Evolutionary conservation across 2,797 vertebrate species (phyloP).

Genomic region (Toxotes lorentzi): DNA sequence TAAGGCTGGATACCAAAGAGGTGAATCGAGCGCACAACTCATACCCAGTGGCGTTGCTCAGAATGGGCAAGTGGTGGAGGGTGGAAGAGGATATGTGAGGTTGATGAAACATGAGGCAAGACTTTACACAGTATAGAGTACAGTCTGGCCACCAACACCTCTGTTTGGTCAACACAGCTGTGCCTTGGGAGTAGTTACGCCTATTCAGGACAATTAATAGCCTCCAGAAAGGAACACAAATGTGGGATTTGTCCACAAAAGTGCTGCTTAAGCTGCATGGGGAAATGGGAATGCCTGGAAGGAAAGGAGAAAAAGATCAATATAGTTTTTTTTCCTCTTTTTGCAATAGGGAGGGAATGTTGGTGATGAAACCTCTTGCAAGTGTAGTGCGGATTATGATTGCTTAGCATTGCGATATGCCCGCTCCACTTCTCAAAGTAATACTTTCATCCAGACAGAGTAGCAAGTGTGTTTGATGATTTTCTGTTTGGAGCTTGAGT

Average conservation of each 20-base stretch:
- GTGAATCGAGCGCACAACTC: slow-evolving; percentile 69
- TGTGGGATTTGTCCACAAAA: slow-evolving; percentile 82
- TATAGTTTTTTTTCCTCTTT: slow-evolving; percentile 68
- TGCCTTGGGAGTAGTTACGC: slow-evolving; percentile 77
- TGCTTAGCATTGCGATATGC: slow-evolving; percentile 84
- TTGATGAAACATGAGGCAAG: slow-evolving; percentile 87
- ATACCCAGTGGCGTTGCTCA: slow-evolving; percentile 65
- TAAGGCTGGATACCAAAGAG: slow-evolving; percentile 62
- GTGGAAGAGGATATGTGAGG: slow-evolving; percentile 70
- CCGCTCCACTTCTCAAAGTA: slow-evolving; percentile 80
- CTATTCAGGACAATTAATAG: slow-evolving; percentile 84
- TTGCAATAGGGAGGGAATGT: slow-evolving; percentile 78
- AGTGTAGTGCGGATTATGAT: slow-evolving; percentile 82
- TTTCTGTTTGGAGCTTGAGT: slow-evolving; percentile 73
- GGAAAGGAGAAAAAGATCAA: slow-evolving; percentile 82
- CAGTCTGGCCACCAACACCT: slow-evolving; percentile 76
- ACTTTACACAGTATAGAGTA: slow-evolving; percentile 65
- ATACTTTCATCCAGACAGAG: slow-evolving; percentile 78
- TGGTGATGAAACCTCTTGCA: slow-evolving; percentile 89
- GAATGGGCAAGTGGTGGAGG: slow-evolving; percentile 69
- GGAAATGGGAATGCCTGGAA: slow-evolving; percentile 81
- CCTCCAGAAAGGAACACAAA: slow-evolving; percentile 83
- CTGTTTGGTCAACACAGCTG: slow-evolving; percentile 65
- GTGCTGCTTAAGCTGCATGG: slow-evolving; percentile 83
- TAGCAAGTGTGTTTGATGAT: slow-evolving; percentile 75